Conservation (phyloP, 2,888 invertebrate species). For the Brassicogethes aeneus region DNA sequence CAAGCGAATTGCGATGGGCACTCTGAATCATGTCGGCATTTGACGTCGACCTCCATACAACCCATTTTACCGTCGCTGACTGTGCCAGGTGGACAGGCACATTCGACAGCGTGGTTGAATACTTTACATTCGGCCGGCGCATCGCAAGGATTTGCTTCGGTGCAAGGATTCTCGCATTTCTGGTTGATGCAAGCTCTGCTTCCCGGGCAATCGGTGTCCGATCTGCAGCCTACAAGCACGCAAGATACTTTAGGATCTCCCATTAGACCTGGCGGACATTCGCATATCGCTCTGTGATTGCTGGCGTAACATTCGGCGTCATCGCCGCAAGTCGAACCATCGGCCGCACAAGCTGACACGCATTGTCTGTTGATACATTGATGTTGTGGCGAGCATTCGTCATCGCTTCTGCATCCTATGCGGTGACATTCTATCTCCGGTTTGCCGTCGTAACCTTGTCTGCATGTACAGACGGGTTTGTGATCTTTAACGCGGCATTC, state of each 20-base stretch:
- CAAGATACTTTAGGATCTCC: conserved; percentile 77
- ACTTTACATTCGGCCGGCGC: conserved; percentile 66
- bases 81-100: conserved; percentile 72
- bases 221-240: conserved; percentile 69
- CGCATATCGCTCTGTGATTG: conserved; percentile 74
- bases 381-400: conserved; percentile 74
- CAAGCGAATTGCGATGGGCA: conserved; percentile 80
- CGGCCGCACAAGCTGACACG: conserved; percentile 67
- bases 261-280: conserved; percentile 70
- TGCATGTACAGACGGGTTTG: conserved; percentile 80
- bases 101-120: conserved; percentile 67
- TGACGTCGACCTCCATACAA: conserved; percentile 51
- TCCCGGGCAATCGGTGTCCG: conserved; percentile 71
- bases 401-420: conserved; percentile 63
- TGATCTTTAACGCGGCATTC: conserved; percentile 78
- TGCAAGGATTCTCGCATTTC: conserved; percentile 72
- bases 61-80: conserved; percentile 53
- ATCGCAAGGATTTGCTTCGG: conserved; percentile 57
- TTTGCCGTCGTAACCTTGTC: conserved; percentile 75
- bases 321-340: conserved; percentile 63
- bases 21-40: conserved; percentile 69
- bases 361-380: conserved; percentile 78
- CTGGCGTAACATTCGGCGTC: conserved; percentile 72
- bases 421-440: conserved; percentile 72
- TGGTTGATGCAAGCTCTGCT: conserved; percentile 74